These are phyloP conservation scores for Schizaphis graminum DNA, from an alignment of 2,888 invertebrate genomes.

Conservation along the genomic window DNA sequence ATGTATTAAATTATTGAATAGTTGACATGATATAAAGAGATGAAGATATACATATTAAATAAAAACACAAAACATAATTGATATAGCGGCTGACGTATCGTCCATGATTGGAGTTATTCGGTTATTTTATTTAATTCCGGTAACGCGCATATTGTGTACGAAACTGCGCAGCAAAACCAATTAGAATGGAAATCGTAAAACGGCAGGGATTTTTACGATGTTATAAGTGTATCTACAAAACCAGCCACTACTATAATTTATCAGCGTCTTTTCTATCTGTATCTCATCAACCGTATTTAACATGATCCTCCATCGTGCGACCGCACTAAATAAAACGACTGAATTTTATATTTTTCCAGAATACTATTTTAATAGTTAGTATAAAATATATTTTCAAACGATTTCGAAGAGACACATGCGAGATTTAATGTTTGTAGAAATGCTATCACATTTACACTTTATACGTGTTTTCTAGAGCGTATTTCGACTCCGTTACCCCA, in stretches of 20 bases:
- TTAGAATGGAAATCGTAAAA: background rate
- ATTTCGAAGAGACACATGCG: background rate
- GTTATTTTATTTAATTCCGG: background rate
- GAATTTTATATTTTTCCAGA: background rate
- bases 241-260: background rate
- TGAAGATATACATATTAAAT: background rate
- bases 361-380: conserved; percentile 3
- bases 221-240: background rate
- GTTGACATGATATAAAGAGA: background rate
- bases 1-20: no score
- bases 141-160: background rate
- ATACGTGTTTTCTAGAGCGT: conserved; percentile 21
- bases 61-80: background rate
- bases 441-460: background rate
- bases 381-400: background rate
- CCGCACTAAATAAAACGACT: background rate
- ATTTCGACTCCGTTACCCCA: background rate
- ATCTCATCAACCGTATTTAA: background rate
- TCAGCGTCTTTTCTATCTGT: background rate
- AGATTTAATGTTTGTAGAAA: conserved; percentile 23
- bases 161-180: background rate
- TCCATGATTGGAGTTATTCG: background rate
- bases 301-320: background rate
- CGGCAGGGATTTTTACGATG: background rate
- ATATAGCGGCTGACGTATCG: background rate